These are phyloP conservation scores for Triplophysa dalaica DNA, from an alignment of 2,113 vertebrate genomes.

Conservation along the genomic window DNA sequence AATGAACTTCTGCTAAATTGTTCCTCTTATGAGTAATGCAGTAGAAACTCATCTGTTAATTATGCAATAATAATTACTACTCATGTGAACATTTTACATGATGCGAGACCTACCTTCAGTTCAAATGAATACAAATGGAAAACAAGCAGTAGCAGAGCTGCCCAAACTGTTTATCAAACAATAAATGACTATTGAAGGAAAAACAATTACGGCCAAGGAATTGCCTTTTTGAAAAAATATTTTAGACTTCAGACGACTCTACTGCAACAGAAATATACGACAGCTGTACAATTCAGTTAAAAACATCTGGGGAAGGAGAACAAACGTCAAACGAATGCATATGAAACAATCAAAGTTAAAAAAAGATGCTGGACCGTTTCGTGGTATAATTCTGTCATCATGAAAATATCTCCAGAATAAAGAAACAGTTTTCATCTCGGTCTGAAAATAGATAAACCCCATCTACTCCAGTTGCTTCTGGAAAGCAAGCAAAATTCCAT, in stretches of 20 bases:
- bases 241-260: background rate
- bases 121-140: background rate
- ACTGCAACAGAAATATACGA: background rate
- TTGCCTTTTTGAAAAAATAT: background rate
- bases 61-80: background rate
- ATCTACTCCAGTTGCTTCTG: background rate
- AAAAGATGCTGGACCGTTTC: background rate
- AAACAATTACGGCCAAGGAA: background rate
- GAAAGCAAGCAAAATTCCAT: too few relatives aligned
- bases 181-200: background rate
- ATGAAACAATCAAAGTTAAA: background rate
- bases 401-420: background rate
- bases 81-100: background rate
- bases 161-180: background rate
- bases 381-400: background rate
- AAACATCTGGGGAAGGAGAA: background rate
- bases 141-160: background rate
- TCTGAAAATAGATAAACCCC: slow-evolving; percentile 4
- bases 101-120: background rate
- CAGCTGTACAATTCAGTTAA: background rate
- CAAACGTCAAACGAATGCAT: background rate
- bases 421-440: background rate
- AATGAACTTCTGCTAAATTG: background rate
- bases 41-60: background rate
- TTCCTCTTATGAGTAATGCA: slow-evolving; percentile 1